These are phyloP conservation scores for Syngnathus typhle DNA, from an alignment of 2,113 vertebrate genomes.

Conservation along the genomic window DNA sequence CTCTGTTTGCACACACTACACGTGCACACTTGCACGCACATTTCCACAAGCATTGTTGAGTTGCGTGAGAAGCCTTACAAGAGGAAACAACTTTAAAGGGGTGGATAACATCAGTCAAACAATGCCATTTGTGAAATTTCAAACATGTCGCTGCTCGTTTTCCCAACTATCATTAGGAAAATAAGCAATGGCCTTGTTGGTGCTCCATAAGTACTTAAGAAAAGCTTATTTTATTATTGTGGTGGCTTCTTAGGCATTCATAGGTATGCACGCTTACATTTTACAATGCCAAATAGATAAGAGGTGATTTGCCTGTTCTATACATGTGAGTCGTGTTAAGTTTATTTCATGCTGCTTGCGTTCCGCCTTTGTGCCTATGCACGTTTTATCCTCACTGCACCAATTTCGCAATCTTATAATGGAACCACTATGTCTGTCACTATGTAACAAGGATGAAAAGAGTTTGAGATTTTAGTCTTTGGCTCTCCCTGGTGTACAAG, in stretches of 20 bases:
- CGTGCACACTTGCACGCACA: conserved; percentile 15
- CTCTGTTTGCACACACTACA: neutral
- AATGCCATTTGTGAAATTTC: conserved; percentile 17
- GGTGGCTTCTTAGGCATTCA: neutral
- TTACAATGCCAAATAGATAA: no score
- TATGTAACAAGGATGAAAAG: neutral
- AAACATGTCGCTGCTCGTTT: neutral
- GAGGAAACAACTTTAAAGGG: conserved; percentile 25
- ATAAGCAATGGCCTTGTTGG: neutral
- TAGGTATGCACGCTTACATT: no score
- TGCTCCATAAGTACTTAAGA: neutral
- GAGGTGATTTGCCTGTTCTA: no score
- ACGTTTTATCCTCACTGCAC: neutral
- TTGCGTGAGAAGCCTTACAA: conserved; percentile 49
- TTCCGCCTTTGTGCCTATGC: no score
- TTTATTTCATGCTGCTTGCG: no score
- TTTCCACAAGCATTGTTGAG: conserved; percentile 1
- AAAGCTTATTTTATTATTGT: neutral
- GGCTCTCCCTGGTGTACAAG: neutral
- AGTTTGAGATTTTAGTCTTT: neutral
- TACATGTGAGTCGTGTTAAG: no score
- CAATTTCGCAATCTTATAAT: neutral
- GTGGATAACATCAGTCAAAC: conserved; percentile 34
- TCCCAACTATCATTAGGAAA: neutral
- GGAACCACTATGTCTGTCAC: neutral